Conservation (phyloP, 2,888 invertebrate species). For the Patella pellucida region DNA sequence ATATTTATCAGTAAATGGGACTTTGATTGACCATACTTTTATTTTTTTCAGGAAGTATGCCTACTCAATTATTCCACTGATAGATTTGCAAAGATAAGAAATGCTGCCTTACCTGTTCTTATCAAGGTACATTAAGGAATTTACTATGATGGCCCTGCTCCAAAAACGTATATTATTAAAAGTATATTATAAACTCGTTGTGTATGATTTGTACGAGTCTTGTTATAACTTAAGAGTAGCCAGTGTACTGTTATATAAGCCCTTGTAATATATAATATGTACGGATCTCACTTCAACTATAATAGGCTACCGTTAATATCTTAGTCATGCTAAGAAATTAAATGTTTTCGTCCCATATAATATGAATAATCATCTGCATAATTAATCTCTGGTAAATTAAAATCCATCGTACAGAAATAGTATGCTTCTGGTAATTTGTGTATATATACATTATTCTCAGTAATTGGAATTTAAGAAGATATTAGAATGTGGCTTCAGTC, state of each 20-base stretch:
- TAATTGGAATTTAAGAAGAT: no score
- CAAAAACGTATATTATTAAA: no score
- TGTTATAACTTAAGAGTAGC: neutral
- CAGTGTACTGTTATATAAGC: neutral
- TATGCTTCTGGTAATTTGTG: no score
- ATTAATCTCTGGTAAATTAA: no score
- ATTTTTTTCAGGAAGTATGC: slow-evolving; percentile 59
- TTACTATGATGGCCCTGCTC: no score
- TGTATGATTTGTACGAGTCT: neutral
- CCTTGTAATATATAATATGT: slow-evolving; percentile 3
- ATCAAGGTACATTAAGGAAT: slow-evolving; percentile 52
- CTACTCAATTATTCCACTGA: slow-evolving; percentile 62
- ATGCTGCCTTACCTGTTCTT: slow-evolving; percentile 59
- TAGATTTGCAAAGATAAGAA: slow-evolving; percentile 63
- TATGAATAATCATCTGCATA: no score
- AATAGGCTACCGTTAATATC: no score
- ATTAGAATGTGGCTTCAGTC: no score
- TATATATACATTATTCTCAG: no score
- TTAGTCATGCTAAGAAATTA: no score
- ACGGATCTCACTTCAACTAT: neutral
- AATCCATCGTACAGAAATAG: no score
- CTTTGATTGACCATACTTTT: neutral
- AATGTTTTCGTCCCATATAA: no score
- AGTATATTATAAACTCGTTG: neutral
- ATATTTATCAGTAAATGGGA: neutral